A percentile compares a stretch with the other conserved stretches of the same genome.
Conservation (phyloP, 2,888 invertebrate species). For the Nephrotoma flavescens region DNA sequence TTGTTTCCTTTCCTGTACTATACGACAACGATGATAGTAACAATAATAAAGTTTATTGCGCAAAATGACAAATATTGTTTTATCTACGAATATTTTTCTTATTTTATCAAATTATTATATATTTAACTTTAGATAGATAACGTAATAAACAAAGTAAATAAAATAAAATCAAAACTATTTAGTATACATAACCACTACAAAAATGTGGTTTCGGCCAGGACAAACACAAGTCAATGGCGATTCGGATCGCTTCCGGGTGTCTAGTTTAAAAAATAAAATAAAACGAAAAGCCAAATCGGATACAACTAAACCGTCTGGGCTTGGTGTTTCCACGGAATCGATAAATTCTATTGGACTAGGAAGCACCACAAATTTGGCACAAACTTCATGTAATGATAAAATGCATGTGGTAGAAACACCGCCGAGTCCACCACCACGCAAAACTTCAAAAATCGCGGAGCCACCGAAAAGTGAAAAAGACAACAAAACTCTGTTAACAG, state of each 20-base stretch:
- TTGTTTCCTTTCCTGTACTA: neutral
- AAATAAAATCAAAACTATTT: neutral
- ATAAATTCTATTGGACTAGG: neutral
- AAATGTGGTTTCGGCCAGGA: slow-evolving; percentile 16
- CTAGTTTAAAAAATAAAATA: slow-evolving; percentile 11
- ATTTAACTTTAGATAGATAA: neutral
- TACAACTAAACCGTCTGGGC: neutral
- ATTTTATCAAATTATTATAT: neutral
- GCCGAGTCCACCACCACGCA: neutral
- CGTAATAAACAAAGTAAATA: neutral
- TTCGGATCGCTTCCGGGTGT: slow-evolving; percentile 15
- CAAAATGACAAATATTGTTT: neutral
- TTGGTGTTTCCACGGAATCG: neutral
- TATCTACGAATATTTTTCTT: neutral
- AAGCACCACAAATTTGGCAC: neutral
- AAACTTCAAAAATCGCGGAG: neutral
- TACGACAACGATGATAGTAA: neutral
- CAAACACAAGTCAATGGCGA: slow-evolving; percentile 9
- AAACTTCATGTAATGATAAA: neutral
- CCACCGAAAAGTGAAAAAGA: neutral
- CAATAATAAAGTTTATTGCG: neutral
- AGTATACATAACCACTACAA: neutral
- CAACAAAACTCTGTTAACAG: slow-evolving; percentile 23
- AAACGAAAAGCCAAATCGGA: neutral
- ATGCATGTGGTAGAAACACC: neutral